Base-by-base conservation (phyloP, 2,113 vertebrate species). In the Grallaria varia region DNA sequence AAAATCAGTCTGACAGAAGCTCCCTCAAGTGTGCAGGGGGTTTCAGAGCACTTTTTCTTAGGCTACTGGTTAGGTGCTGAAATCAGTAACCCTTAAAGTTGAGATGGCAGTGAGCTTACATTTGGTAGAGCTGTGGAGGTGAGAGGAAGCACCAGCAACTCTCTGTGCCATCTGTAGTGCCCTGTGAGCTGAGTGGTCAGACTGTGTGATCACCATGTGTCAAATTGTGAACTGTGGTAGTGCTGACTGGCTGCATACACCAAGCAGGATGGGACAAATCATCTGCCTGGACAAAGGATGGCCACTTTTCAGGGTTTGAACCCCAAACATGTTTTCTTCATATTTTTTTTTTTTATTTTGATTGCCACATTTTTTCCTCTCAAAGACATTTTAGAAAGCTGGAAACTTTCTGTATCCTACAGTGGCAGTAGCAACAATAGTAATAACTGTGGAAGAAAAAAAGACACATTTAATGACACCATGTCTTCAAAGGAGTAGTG, bases 181-280 rank as follows among this genome's bases (percentile, higher is more conserved):
- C 79, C 84, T 79, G 40, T 73, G 93, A 91, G 91, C 92, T 85
- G 13, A 76, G 84, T 44, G 66, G 49, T 96, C 81, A 82, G 93
- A 76, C 82, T 79, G 67, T 66, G 64, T 45, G 33, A 35, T 39
- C 78, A 31, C 47, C 12, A 0, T 59, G 47, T 0, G 1, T 72
- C 55, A 23, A 9, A 31, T 2, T 47, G 44, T 50, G 3, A 13
- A 3, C 31, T 35, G 73, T 84, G 73, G n/a, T 87, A 4, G 30
- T 64, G 64, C 82, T 63, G 30, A 9, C 59, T 47, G 85, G 85
- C 79, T 93, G 88, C 53, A 45, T 88, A 82, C 90, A 81, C 95
- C 62, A 53, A 42, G 53, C 72, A 71, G 89, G 91, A 87, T 94
- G 95, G 91, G 96, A 95, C 90, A 95, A 89, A 93, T 93, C 78